These are phyloP conservation scores for Chymomyza fuscimana DNA, from an alignment of 2,888 invertebrate genomes.

Conservation along the genomic window DNA sequence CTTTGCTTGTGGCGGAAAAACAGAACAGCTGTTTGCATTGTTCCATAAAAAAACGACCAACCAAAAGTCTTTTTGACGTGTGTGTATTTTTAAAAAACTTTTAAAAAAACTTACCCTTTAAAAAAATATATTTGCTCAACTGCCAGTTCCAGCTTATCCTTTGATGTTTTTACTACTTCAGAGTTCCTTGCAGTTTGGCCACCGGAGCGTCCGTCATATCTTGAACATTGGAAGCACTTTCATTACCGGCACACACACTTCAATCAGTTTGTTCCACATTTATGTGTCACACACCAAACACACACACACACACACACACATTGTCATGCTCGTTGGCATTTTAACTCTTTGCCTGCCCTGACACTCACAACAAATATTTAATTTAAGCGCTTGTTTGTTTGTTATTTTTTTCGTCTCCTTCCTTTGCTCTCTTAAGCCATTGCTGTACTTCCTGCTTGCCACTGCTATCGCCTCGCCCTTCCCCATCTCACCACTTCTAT, in stretches of 20 bases:
- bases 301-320: background rate
- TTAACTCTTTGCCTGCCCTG: conserved; percentile 28
- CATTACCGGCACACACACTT: conserved; percentile 49
- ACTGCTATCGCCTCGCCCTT: too few relatives aligned
- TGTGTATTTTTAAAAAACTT: too few relatives aligned
- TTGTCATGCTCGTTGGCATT: conserved; percentile 30
- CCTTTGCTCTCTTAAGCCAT: conserved; percentile 6
- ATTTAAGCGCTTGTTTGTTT: conserved; percentile 46
- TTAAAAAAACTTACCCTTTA: background rate
- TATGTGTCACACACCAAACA: conserved; percentile 46
- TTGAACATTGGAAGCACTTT: conserved; percentile 3
- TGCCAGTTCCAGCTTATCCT: background rate
- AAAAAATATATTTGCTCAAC: background rate
- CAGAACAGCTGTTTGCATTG: too few relatives aligned
- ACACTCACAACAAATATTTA: conserved; percentile 56
- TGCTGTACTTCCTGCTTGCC: conserved; percentile 15
- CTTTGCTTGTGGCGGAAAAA: too few relatives aligned
- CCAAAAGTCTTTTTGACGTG: too few relatives aligned
- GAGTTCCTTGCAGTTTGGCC: background rate
- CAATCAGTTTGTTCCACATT: conserved; percentile 70
- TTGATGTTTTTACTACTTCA: background rate
- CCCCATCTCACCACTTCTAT: conserved; percentile 8
- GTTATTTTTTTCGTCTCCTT: conserved; percentile 10
- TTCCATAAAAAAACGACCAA: too few relatives aligned
- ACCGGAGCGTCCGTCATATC: background rate